Evolutionary conservation across 2,113 vertebrate genomes (phyloP), one percentile per base, ranked within the genome.

Genomic region (Phylloscopus trochiloides): DNA sequence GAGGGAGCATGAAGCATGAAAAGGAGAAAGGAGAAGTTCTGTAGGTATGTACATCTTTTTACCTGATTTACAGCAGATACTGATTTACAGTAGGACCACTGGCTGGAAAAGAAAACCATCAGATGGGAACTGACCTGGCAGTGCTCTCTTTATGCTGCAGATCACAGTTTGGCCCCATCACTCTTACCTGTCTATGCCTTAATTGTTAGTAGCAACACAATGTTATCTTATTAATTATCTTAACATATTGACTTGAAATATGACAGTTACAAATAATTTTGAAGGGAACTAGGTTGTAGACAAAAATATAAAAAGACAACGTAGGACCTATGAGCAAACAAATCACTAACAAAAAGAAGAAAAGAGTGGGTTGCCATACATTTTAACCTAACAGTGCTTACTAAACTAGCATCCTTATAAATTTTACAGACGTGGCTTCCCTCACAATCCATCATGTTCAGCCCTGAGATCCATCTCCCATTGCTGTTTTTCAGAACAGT

Each of bases 401-500:
- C 22, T 80, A n/a, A 86, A 80, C 25, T 31, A 22, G 31, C n/a
- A 86, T 29, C 14, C 31, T 84, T 70, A 36, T 19, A 80, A 84
- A 86, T 93, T 80, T 86, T 62, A 68, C 63, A 77, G 65, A 31
- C 19, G n/a, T 22, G 6, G 25, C 31, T 88, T 92, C 31, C 43
- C 14, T 48, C 52, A 17, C 70, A 90, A 93, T 70, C 63, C 55
- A 73, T 61, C 47, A 38, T 31, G 50, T 90, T 80, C 52, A 92
- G 28, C 22, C 74, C 68, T 50, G 85, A 86, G 48, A 83, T 45
- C 61, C 68, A 93, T 48, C 75, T 92, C 25, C 67, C 71, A n/a
- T 32, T 93, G 75, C 63, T 90, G 10, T 42, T 93, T 88, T 90
- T 57, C 25, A 40, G 26, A 79, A 68, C n/a, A 72, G 18, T 58